Evolutionary conservation across 2,888 invertebrate genomes (phyloP).

Genomic region (Xestia rhomboidea): DNA sequence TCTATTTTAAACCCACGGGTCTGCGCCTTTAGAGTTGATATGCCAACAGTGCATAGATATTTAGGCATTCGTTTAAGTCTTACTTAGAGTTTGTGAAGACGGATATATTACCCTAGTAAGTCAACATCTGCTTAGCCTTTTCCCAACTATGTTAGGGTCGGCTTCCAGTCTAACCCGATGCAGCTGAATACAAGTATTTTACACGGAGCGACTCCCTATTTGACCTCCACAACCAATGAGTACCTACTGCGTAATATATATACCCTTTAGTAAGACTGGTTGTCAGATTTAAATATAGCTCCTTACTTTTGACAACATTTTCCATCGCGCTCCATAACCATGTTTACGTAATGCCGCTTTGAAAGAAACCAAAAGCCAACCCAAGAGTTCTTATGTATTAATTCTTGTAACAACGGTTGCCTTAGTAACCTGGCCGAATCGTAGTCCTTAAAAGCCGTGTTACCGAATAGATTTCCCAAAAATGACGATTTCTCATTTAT

Average conservation of each 20-base stretch:
- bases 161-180: neutral
- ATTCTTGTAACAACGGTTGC: conserved; percentile 16
- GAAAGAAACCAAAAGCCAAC: conserved; percentile 5
- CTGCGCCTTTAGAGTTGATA: neutral
- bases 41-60: neutral
- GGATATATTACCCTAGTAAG: neutral
- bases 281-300: neutral
- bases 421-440: conserved; percentile 9
- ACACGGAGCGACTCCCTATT: neutral
- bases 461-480: neutral
- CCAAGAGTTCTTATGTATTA: neutral
- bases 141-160: neutral
- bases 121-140: neutral
- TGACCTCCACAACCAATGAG: neutral
- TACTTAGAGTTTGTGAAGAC: neutral
- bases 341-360: neutral
- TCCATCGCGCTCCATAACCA: neutral
- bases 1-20: neutral
- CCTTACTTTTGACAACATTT: neutral
- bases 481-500: neutral
- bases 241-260: neutral
- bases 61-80: neutral
- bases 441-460: neutral
- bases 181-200: neutral
- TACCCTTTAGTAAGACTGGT: neutral